A percentile compares a stretch with the other conserved stretches of the same genome.
phyloP scores from a whole-genome alignment of 2,113 vertebrate species.

The Lagopus leucura region DNA sequence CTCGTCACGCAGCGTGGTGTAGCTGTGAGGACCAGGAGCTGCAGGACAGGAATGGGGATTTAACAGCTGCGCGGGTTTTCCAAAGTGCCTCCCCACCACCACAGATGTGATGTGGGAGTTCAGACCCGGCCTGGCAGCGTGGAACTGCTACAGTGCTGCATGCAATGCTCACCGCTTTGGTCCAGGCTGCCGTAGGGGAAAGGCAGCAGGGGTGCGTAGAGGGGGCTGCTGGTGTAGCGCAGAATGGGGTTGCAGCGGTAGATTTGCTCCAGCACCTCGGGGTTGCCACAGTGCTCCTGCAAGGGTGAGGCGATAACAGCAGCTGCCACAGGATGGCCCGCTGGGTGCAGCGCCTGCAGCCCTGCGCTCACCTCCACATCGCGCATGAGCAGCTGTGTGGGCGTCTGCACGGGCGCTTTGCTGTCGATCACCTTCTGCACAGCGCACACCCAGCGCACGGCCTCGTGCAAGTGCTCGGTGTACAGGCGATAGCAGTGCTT shows the following conservation, averaged over 20 bases:
- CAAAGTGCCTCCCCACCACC: accelerated
- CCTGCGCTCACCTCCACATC: slow-evolving; percentile 86
- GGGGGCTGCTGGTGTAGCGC: slow-evolving; percentile 89
- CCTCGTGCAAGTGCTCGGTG: slow-evolving; percentile 92
- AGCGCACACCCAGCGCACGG: slow-evolving; percentile 91
- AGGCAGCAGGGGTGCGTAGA: slow-evolving; percentile 93
- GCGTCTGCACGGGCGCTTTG: slow-evolving; percentile 92
- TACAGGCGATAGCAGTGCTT: slow-evolving; percentile 92
- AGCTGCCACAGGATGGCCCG: neutral
- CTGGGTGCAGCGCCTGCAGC: accelerated
- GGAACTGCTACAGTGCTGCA: neutral
- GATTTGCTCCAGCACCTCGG: slow-evolving; percentile 92
- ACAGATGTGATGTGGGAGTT: neutral
- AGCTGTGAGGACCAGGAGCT: slow-evolving; percentile 83
- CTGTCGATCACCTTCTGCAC: slow-evolving; percentile 92
- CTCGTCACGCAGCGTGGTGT: slow-evolving; percentile 90
- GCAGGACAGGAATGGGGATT: neutral
- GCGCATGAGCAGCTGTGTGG: slow-evolving; percentile 92
- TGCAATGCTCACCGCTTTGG: slow-evolving; percentile 82
- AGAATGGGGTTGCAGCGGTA: slow-evolving; percentile 93
- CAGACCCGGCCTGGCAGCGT: accelerated
- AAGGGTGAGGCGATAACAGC: neutral
- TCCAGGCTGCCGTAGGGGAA: slow-evolving; percentile 89
- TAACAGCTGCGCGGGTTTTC: neutral
- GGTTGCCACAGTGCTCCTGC: slow-evolving; percentile 90